Base-by-base conservation (phyloP, 1,140 invertebrate genomes). In the Zaprionus lachaisei region DNA sequence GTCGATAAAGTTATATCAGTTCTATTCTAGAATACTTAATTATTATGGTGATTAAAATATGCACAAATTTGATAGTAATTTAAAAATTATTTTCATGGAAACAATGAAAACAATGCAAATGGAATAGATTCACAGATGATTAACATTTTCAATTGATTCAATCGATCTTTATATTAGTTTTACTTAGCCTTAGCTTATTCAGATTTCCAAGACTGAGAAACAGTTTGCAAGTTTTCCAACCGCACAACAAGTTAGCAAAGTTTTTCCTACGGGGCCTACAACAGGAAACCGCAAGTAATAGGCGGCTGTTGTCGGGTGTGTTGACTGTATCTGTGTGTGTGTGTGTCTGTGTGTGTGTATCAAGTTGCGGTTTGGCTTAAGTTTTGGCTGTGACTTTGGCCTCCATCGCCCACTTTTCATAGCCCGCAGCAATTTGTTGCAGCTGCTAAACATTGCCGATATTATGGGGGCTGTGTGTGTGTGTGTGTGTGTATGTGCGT, bases 241-340 rank as follows among this genome's bases (percentile, higher is more conserved):
- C 58, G 41, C 55, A 57, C n/a, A 41, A 54, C 28, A 61, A 22
- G 34, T 49, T 15, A 37, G 17, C 34, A 49, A 49, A 68, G 20
- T 47, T 69, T 49, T 58, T 58, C 51, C 67, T 17, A 17, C 58
- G 56, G 11, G 65, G 65, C 67, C 72, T 56, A 71, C 58, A 64
- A 75, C 72, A 54, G 72, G 67, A 64, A 75, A 75, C 72, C 72
- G 67, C 67, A 71, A 71, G 54, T 57, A 71, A 75, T 49, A 58
- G 60, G 51, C 72, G 60, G 11, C 41, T 15, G 17, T 12, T 47
- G 7, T 31, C 12, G 28, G 11, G 47, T n/a, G 22, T 65, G 11
- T 9, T 60, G 14, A n/a, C n/a, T 37, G 17, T 26, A 0, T 56
- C 2, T 63, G 17, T 44, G 49, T 71, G 41, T 49, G 37, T 61